These are phyloP conservation scores for Camponotus vicinus DNA, from an alignment of 1,140 invertebrate species.

Conservation along the genomic window DNA sequence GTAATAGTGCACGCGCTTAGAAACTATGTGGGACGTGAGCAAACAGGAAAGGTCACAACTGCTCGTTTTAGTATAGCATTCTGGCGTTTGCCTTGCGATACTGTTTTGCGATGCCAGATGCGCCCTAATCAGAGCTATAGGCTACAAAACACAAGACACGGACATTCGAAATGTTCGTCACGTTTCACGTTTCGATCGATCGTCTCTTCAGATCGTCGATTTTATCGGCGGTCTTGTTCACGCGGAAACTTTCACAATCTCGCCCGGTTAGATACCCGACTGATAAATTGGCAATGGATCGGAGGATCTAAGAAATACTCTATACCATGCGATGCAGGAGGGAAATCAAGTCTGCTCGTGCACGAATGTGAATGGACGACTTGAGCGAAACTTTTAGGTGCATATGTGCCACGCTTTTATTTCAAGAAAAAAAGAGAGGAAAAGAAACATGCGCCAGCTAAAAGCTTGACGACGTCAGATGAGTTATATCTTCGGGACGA, in stretches of 20 bases:
- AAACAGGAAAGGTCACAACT: not conserved
- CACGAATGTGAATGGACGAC: conserved; percentile 16
- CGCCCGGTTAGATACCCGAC: not conserved
- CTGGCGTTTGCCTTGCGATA: not conserved
- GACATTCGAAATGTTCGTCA: conserved; percentile 19
- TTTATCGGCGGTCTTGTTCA: conserved; percentile 23
- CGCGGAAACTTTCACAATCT: conserved; percentile 41
- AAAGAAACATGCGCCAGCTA: conserved; percentile 9
- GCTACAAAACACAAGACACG: not conserved
- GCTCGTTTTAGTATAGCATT: conserved; percentile 2
- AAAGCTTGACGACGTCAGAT: conserved; percentile 35
- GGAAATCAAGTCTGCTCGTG: too few relatives aligned
- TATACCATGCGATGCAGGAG: too few relatives aligned
- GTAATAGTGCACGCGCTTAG: not conserved
- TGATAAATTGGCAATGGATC: conserved; percentile 1
- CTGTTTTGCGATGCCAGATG: conserved; percentile 32
- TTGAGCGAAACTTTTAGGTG: conserved; percentile 19
- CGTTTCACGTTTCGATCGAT: conserved; percentile 39
- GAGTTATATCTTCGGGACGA: conserved; percentile 16
- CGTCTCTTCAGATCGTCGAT: conserved; percentile 19
- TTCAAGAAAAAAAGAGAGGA: not conserved
- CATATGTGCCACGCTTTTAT: not conserved
- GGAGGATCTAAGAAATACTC: too few relatives aligned
- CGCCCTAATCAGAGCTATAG: conserved; percentile 15
- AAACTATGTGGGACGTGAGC: not conserved